phyloP scores from a whole-genome alignment of 2,888 invertebrate species.

The Oasisia sp. region DNA sequence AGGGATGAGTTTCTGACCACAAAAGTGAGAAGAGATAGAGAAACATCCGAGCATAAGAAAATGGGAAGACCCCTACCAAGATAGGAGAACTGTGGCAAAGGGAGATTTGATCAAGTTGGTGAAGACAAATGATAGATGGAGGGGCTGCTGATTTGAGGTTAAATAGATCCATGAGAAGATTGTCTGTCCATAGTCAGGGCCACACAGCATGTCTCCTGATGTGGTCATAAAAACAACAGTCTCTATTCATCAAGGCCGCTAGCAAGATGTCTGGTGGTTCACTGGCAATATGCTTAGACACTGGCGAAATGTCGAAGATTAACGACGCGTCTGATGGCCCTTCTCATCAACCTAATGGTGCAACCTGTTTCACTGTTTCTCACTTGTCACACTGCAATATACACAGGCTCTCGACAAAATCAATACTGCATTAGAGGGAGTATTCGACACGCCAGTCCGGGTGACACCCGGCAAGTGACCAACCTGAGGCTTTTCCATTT shows the following conservation, averaged over 20 bases:
- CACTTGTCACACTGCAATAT: neutral
- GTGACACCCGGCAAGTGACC: neutral
- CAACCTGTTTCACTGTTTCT: neutral
- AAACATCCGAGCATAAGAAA: no score
- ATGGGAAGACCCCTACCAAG: no score
- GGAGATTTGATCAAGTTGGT: no score
- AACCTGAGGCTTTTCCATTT: neutral
- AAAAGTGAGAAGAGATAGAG: no score
- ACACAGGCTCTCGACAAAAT: neutral
- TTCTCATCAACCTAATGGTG: neutral
- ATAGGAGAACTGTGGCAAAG: no score
- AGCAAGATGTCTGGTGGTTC: neutral
- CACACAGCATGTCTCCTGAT: neutral
- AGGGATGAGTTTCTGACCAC: neutral
- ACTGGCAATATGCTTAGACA: neutral
- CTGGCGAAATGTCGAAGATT: neutral
- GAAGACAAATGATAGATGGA: no score
- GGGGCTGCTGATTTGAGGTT: no score
- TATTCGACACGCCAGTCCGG: neutral
- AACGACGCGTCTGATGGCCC: neutral
- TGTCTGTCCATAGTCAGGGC: neutral
- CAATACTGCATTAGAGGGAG: conserved; percentile 3
- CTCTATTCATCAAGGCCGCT: neutral
- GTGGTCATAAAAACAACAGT: neutral
- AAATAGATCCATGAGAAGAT: neutral